Percentiles rank a stretch among this genome's conserved stretches.
These are phyloP conservation scores for Siniperca knerii DNA, from an alignment of 2,113 vertebrate species.

Conservation along the genomic window DNA sequence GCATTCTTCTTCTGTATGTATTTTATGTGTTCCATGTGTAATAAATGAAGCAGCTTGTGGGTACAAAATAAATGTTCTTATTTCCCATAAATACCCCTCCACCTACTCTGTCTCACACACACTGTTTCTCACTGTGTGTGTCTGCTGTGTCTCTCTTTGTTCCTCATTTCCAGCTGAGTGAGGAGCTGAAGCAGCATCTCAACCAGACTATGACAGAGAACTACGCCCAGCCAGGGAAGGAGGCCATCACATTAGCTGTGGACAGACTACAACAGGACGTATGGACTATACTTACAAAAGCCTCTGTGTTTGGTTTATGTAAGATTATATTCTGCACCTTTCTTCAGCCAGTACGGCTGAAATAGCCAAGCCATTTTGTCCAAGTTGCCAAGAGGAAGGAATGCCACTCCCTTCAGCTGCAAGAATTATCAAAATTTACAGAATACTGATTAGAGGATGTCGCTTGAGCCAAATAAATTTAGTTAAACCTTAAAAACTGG, in stretches of 20 bases:
- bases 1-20: neutral
- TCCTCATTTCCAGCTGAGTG: conserved; percentile 83
- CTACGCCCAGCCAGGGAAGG: conserved; percentile 84
- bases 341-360: neutral
- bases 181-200: conserved; percentile 88
- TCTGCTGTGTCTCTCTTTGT: conserved; percentile 7
- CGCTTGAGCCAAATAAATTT: neutral
- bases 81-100: neutral
- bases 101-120: neutral
- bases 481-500: neutral
- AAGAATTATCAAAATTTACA: neutral
- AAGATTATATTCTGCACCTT: neutral
- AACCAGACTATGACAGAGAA: conserved; percentile 85
- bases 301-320: conserved; percentile 8
- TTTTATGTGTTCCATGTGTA: neutral
- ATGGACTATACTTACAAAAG: conserved; percentile 53
- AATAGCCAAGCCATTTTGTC: neutral
- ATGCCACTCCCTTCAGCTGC: neutral
- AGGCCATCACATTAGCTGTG: conserved; percentile 84
- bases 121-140: conserved; percentile 1
- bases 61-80: neutral
- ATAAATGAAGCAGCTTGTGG: conserved; percentile 6
- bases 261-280: conserved; percentile 90
- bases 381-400: neutral
- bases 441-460: neutral